phyloP scores from a whole-genome alignment of 2,797 vertebrate genomes.

The Allobates femoralis region DNA sequence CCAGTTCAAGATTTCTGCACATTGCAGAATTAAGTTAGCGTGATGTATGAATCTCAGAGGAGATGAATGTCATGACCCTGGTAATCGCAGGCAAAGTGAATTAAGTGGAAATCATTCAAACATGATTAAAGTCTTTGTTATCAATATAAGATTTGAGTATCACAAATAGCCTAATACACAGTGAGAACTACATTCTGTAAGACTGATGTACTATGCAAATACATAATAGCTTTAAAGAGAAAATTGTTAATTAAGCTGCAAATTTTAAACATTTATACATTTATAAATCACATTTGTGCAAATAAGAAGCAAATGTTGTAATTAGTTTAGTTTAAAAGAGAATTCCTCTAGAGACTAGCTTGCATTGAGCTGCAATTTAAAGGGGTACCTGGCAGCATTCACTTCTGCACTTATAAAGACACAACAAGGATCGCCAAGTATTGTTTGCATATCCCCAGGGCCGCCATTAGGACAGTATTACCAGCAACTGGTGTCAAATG shows the following conservation, averaged over 20 bases:
- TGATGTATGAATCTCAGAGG: slow-evolving; percentile 46
- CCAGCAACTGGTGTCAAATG: too few relatives aligned
- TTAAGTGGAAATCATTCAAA: slow-evolving; percentile 47
- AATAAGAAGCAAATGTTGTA: not conserved
- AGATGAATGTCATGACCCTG: slow-evolving; percentile 27
- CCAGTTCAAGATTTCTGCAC: not conserved
- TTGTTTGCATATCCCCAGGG: too few relatives aligned
- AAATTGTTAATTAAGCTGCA: not conserved
- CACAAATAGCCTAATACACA: not conserved
- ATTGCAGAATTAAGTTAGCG: slow-evolving; percentile 5
- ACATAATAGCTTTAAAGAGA: not conserved
- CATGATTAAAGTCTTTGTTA: slow-evolving; percentile 31
- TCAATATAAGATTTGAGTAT: slow-evolving; percentile 17
- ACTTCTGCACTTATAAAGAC: too few relatives aligned
- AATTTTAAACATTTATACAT: not conserved
- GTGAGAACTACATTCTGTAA: not conserved
- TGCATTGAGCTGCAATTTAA: not conserved
- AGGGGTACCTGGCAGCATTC: not conserved
- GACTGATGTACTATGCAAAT: not conserved
- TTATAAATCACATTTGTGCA: not conserved
- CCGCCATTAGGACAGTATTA: too few relatives aligned
- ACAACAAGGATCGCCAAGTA: too few relatives aligned
- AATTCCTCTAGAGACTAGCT: not conserved
- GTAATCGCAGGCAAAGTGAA: slow-evolving; percentile 40
- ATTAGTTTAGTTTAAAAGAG: not conserved